Conservation (phyloP, 2,113 vertebrate genomes). For the Silurus glanis region DNA sequence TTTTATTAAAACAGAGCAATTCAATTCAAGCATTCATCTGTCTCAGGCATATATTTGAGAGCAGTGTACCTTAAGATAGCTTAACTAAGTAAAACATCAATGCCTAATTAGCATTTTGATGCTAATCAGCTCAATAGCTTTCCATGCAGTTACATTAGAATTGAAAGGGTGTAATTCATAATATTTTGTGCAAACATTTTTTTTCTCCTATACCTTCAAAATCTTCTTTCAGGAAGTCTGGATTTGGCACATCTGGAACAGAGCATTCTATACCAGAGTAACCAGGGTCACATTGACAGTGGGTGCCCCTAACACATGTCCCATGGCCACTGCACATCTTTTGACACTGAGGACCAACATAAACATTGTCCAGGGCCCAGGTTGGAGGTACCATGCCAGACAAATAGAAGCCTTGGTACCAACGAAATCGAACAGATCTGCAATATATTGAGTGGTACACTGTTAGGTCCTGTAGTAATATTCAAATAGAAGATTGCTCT, state of each 20-base stretch:
- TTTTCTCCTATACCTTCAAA: slow-evolving; percentile 86
- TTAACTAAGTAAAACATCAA: not conserved
- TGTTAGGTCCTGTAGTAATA: not conserved
- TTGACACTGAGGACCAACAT: slow-evolving; percentile 94
- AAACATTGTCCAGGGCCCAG: slow-evolving; percentile 94
- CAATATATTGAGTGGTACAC: slow-evolving; percentile 36
- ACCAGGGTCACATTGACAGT: slow-evolving; percentile 86
- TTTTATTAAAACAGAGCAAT: not conserved
- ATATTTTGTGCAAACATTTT: slow-evolving; percentile 21
- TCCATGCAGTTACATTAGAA: not conserved
- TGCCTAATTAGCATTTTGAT: not conserved
- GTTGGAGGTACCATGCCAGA: slow-evolving; percentile 85
- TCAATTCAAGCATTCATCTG: not conserved
- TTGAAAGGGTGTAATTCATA: not conserved
- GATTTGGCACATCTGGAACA: slow-evolving; percentile 84
- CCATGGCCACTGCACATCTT: slow-evolving; percentile 95
- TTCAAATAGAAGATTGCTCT: not conserved
- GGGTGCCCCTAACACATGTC: slow-evolving; percentile 84
- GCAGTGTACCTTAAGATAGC: not conserved
- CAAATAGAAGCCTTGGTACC: slow-evolving; percentile 95
- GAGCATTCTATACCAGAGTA: slow-evolving; percentile 90
- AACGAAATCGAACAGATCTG: slow-evolving; percentile 93
- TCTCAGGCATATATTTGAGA: not conserved
- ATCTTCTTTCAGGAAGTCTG: slow-evolving; percentile 96
- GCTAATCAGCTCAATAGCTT: not conserved